Evolutionary conservation across 1,140 invertebrate genomes (phyloP).

Genomic region (Apis dorsata): DNA sequence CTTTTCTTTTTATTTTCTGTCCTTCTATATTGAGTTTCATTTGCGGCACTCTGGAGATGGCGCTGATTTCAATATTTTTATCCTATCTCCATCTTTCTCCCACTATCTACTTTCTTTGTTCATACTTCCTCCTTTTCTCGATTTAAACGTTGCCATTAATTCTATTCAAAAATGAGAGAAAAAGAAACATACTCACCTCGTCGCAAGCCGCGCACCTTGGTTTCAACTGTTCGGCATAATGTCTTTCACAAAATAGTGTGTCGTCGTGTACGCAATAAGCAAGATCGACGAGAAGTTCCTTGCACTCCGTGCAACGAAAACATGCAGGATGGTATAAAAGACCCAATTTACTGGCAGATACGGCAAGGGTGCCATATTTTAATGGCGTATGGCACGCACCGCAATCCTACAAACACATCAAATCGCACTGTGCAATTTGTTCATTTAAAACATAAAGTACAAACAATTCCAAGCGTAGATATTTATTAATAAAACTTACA

Average conservation of each 20-base stretch:
- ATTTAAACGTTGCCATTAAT: neutral
- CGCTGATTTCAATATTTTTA: too few species aligned
- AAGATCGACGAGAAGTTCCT: constrained; percentile 93
- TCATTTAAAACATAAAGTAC: neutral
- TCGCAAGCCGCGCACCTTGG: constrained; percentile 96
- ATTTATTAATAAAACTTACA: constrained; percentile 73
- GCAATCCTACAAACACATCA: constrained; percentile 79
- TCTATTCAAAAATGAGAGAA: neutral
- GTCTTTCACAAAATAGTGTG: constrained; percentile 93
- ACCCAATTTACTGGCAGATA: constrained; percentile 87
- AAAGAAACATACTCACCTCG: constrained; percentile 87
- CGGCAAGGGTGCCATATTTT: constrained; percentile 84
- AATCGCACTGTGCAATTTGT: neutral
- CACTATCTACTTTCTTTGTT: too few species aligned
- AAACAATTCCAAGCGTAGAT: too few species aligned
- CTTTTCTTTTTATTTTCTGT: too few species aligned
- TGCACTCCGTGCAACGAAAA: constrained; percentile 91
- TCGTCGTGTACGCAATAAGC: constrained; percentile 95
- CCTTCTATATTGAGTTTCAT: too few species aligned
- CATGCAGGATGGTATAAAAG: constrained; percentile 92
- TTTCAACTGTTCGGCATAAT: constrained; percentile 95
- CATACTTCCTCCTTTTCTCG: neutral
- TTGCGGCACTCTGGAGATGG: too few species aligned
- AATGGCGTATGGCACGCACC: constrained; percentile 84
- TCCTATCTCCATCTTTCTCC: too few species aligned